Evolutionary conservation across 92 coral and sea anemone genomes (phyloP).

Genomic region (Bergia puertoricense): DNA sequence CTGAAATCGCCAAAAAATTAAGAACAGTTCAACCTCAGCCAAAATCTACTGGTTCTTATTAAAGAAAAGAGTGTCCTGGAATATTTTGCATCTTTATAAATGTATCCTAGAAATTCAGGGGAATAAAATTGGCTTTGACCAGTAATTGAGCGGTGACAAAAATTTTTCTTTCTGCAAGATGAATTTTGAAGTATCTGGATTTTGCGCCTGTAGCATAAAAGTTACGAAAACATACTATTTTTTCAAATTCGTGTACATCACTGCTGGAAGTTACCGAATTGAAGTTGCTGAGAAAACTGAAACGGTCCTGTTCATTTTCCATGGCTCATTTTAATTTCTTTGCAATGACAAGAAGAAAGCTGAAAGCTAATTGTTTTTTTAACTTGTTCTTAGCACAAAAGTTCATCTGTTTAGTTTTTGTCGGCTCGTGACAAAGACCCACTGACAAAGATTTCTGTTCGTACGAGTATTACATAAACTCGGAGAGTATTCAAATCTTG

Average conservation of each 20-base stretch:
- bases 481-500: not conserved
- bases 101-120: not conserved
- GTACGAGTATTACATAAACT: not conserved
- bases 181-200: not conserved
- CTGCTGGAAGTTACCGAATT: not conserved
- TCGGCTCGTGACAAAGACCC: not conserved
- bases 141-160: not conserved
- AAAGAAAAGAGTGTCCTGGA: not conserved
- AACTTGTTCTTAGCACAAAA: conserved; percentile 15
- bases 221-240: not conserved
- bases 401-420: not conserved
- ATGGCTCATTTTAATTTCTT: not conserved
- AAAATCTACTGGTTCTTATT: too few relatives aligned
- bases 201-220: not conserved
- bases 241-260: not conserved
- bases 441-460: not conserved
- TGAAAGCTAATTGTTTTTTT: not conserved
- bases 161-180: too few relatives aligned
- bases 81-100: not conserved
- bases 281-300: not conserved
- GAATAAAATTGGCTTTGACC: not conserved
- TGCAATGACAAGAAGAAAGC: not conserved
- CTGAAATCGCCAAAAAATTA: too few relatives aligned
- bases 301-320: not conserved
- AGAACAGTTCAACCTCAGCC: too few relatives aligned